phyloP scores from a whole-genome alignment of 2,888 invertebrate genomes.

The Chrysotoxum bicinctum region DNA sequence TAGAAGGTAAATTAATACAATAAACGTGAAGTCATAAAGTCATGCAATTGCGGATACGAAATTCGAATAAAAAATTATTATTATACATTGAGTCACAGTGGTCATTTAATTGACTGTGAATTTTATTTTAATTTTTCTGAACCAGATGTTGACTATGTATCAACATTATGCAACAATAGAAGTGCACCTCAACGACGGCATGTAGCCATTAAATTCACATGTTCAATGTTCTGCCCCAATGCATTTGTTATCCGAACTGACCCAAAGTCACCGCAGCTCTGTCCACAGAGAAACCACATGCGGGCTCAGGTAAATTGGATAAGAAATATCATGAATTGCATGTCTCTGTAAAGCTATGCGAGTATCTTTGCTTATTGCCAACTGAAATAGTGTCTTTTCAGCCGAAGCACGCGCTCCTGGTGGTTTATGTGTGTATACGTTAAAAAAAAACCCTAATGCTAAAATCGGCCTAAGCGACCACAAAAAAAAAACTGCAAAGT shows the following conservation, averaged over 20 bases:
- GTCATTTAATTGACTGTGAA: slow-evolving; percentile 4
- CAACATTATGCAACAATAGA: slow-evolving; percentile 33
- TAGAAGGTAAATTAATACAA: background rate
- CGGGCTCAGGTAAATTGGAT: background rate
- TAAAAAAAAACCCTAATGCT: background rate
- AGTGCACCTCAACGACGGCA: slow-evolving; percentile 24
- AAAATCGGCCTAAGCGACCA: background rate
- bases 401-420: slow-evolving; percentile 15
- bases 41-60: slow-evolving; percentile 5
- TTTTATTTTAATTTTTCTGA: background rate
- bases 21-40: background rate
- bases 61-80: background rate
- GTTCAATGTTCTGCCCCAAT: slow-evolving; percentile 43
- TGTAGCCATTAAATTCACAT: slow-evolving; percentile 13
- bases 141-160: background rate
- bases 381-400: background rate
- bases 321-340: slow-evolving; percentile 22
- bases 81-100: background rate
- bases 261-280: slow-evolving; percentile 15
- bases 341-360: slow-evolving; percentile 1
- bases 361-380: background rate
- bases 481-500: slow-evolving; percentile 31
- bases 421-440: slow-evolving; percentile 11
- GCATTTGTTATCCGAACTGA: slow-evolving; percentile 29
- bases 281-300: slow-evolving; percentile 13